A percentile compares a stretch with the other conserved stretches of the same genome.
Evolutionary conservation across 1,140 invertebrate genomes (phyloP).

Genomic region (Papilio xuthus): DNA sequence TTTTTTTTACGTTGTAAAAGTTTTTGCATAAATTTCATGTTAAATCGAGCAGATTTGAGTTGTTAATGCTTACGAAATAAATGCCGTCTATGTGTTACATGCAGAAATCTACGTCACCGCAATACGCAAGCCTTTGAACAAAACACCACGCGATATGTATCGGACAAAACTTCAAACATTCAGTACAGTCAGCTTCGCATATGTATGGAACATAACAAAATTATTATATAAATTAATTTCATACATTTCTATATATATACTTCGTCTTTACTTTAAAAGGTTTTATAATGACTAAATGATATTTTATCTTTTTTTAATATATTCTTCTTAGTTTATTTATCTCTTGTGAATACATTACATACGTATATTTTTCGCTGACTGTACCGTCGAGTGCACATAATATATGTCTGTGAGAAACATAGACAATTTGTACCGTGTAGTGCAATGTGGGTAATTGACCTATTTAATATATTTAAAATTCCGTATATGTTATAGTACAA

Average conservation of each 20-base stretch:
- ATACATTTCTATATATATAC: not conserved
- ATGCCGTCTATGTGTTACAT: slow-evolving; percentile 18
- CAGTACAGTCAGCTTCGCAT: slow-evolving; percentile 1
- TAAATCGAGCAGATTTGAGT: not conserved
- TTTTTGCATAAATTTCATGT: not conserved
- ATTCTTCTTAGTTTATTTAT: not conserved
- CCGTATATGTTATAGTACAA: slow-evolving; percentile 19
- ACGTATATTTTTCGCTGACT: not conserved
- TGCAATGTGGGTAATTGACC: slow-evolving; percentile 37
- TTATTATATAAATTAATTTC: not conserved
- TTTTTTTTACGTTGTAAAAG: not conserved
- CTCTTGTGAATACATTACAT: not conserved
- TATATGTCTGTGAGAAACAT: slow-evolving; percentile 23
- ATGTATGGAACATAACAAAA: not conserved
- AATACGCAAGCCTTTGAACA: slow-evolving; percentile 32
- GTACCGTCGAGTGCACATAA: slow-evolving; percentile 7
- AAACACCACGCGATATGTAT: slow-evolving; percentile 41
- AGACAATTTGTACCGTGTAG: slow-evolving; percentile 35
- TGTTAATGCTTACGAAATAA: slow-evolving; percentile 37
- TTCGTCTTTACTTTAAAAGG: not conserved
- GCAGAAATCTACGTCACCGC: slow-evolving; percentile 27
- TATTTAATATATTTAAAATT: slow-evolving; percentile 30
- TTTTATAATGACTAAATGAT: not conserved
- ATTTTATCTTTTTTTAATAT: not conserved
- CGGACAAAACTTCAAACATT: slow-evolving; percentile 19